Conservation (phyloP, 2,888 invertebrate species). For the Campoletis raptor region DNA sequence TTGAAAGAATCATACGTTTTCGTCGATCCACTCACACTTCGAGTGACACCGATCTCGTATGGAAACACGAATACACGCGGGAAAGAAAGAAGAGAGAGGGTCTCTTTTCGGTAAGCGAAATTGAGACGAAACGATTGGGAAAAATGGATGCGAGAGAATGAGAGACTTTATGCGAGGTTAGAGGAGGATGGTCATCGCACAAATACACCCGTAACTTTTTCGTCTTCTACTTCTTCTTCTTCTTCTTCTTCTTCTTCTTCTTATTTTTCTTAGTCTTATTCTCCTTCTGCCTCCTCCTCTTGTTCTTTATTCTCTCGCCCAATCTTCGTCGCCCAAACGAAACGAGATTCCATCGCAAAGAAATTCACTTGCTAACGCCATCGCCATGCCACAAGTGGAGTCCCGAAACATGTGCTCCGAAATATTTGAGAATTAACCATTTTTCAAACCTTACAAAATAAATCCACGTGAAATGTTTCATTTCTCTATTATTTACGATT, state of each 20-base stretch:
- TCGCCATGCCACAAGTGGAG: conserved; percentile 45
- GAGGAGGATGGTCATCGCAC: conserved; percentile 67
- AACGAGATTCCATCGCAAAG: conserved; percentile 46
- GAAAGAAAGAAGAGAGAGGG: neutral
- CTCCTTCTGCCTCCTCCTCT: neutral
- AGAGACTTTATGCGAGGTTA: conserved; percentile 42
- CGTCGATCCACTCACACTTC: conserved; percentile 11
- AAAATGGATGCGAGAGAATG: conserved; percentile 36
- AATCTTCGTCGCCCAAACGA: conserved; percentile 45
- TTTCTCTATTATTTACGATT: neutral
- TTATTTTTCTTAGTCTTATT: neutral
- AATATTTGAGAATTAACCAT: neutral
- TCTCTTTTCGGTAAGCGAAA: conserved; percentile 21
- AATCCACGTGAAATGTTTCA: neutral
- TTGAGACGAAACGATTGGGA: conserved; percentile 33
- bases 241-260: conserved; percentile 21
- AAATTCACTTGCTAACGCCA: conserved; percentile 41
- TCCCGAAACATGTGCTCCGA: conserved; percentile 40
- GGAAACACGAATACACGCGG: conserved; percentile 16
- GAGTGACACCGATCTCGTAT: conserved; percentile 18
- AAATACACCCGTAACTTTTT: conserved; percentile 38
- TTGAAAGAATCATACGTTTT: conserved; percentile 5
- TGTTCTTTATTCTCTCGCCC: conserved; percentile 50
- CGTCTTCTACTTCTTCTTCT: conserved; percentile 14
- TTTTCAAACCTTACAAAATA: neutral